Evolutionary conservation across 1,140 invertebrate genomes (phyloP).

Genomic region (Agrilus planipennis): DNA sequence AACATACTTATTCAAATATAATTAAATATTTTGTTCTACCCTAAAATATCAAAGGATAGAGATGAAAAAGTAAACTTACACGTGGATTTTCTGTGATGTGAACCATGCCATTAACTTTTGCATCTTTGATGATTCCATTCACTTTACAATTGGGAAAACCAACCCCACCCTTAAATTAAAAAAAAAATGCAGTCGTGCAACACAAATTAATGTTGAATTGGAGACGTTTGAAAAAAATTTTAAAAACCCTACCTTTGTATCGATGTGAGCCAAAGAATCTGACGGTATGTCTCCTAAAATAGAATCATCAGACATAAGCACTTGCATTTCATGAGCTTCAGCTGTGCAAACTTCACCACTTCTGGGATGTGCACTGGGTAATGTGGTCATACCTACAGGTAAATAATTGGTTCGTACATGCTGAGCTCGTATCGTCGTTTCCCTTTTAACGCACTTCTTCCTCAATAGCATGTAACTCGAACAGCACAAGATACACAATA

Average conservation of each 20-base stretch:
- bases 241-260: constrained; percentile 34
- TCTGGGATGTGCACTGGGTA: constrained; percentile 14
- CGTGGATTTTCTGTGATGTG: constrained; percentile 43
- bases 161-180: constrained; percentile 33
- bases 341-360: constrained; percentile 17
- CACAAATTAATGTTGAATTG: not conserved
- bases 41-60: not conserved
- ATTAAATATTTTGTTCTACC: not conserved
- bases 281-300: constrained; percentile 24
- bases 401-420: constrained; percentile 16
- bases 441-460: constrained; percentile 27
- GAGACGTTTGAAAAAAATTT: not conserved
- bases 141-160: constrained; percentile 25
- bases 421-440: constrained; percentile 13
- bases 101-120: constrained; percentile 35
- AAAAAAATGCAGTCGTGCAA: constrained; percentile 1
- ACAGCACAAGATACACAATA: constrained; percentile 30
- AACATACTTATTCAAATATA: not conserved
- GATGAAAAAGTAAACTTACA: constrained; percentile 26
- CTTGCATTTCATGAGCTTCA: constrained; percentile 32
- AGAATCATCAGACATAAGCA: constrained; percentile 25
- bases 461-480: constrained; percentile 28
- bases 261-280: constrained; percentile 27
- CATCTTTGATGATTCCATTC: constrained; percentile 21
- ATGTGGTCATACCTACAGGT: constrained; percentile 15